Percentiles rank a stretch among this genome's conserved stretches.
phyloP scores from a whole-genome alignment of 2,888 invertebrate species.

The Orchesella flavescens region DNA sequence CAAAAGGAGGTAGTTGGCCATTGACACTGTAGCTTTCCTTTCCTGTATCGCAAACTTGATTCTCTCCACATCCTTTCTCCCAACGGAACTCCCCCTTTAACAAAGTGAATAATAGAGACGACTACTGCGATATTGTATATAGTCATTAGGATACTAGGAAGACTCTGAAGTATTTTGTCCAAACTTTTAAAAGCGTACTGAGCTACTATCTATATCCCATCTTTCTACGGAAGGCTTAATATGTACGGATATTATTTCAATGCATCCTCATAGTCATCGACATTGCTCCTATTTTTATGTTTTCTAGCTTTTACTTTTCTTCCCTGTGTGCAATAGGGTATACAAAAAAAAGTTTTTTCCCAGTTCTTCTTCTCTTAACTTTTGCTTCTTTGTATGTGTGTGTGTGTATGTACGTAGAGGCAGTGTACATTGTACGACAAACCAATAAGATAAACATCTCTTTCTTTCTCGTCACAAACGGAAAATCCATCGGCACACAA shows the following conservation, averaged over 20 bases:
- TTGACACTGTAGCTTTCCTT: too few relatives aligned
- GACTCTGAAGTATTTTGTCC: too few relatives aligned
- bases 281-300: slow-evolving; percentile 20
- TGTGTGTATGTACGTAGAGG: slow-evolving; percentile 22
- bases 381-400: slow-evolving; percentile 26
- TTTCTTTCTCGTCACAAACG: slow-evolving; percentile 45
- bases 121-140: too few relatives aligned
- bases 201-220: too few relatives aligned
- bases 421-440: background rate
- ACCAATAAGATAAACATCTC: slow-evolving; percentile 62
- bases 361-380: slow-evolving; percentile 33
- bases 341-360: slow-evolving; percentile 31
- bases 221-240: background rate
- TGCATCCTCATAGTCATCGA: slow-evolving; percentile 7
- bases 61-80: background rate
- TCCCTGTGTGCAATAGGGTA: slow-evolving; percentile 49
- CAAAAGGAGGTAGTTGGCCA: too few relatives aligned
- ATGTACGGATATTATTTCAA: background rate
- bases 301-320: background rate
- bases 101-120: slow-evolving; percentile 24
- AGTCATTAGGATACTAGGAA: too few relatives aligned
- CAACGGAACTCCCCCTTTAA: slow-evolving; percentile 17
- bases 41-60: background rate
- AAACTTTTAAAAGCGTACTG: too few relatives aligned
- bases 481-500: slow-evolving; percentile 58